A percentile compares a stretch with the other conserved stretches of the same genome.
Evolutionary conservation across 2,888 invertebrate species (phyloP).

Genomic region (Saturnia pavonia): DNA sequence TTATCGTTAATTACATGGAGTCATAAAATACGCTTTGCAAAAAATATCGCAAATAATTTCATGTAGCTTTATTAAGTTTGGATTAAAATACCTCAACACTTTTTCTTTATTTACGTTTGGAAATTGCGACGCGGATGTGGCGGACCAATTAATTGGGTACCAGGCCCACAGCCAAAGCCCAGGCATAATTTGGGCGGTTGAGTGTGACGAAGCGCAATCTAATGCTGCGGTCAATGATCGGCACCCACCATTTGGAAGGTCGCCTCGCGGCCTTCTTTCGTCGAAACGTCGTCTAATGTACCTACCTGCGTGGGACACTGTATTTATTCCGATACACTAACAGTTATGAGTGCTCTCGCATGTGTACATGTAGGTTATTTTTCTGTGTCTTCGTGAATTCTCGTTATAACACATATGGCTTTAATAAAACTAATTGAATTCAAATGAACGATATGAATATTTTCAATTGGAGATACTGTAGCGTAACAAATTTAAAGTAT

Average conservation of each 20-base stretch:
- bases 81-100: constrained; percentile 8
- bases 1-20: constrained; percentile 14
- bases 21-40: constrained; percentile 7
- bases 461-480: constrained; percentile 51
- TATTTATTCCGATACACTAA: constrained; percentile 73
- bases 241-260: constrained; percentile 74
- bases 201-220: constrained; percentile 52
- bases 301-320: constrained; percentile 61
- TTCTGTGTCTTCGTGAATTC: constrained; percentile 72
- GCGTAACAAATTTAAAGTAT: constrained; percentile 52
- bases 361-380: constrained; percentile 74
- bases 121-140: constrained; percentile 47
- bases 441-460: constrained; percentile 46
- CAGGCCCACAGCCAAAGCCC: constrained; percentile 4
- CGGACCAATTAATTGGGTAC: constrained; percentile 13
- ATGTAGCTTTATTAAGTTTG: constrained; percentile 3
- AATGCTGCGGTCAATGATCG: constrained; percentile 69
- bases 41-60: not conserved
- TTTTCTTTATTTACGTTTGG: constrained; percentile 30
- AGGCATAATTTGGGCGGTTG: constrained; percentile 44
- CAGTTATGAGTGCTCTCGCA: constrained; percentile 77
- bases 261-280: constrained; percentile 78
- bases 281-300: constrained; percentile 59
- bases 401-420: constrained; percentile 54
- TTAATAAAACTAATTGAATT: constrained; percentile 65